Base-by-base conservation (phyloP, 2,113 vertebrate genomes). In the Hydropotes inermis region DNA sequence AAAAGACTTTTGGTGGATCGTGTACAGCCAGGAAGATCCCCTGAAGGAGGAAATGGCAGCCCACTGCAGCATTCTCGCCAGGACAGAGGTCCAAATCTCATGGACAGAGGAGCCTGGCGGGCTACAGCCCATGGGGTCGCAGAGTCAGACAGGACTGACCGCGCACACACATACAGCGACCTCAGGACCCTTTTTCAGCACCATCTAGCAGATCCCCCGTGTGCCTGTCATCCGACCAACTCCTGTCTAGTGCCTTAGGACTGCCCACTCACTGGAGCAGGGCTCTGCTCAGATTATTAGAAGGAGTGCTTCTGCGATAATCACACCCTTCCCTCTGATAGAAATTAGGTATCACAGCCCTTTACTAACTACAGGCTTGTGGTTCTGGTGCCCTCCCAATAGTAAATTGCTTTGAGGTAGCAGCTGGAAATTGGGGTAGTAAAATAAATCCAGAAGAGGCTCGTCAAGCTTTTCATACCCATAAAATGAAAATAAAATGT, bases 401-500 rank as follows among this genome's bases (percentile, higher is more conserved):
- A 93, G 82, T 64, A 91, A 97, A 93, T 84, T 94, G 79, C 79
- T 96, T 64, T 95, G 96, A 85, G 93, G 84, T 78, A 95, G 89
- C 83, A 96, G 93, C 25, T 94, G 83, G 84, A 97, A 98, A 89
- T 76, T 74, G 23, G 55, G 50, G 43, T 89, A 79, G 39, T 95
- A 96, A 96, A 97, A 94, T 60, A 95, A 96, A 97, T 67, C 86
- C 74, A 93, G 91, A 95, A 96, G 94, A 97, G 94, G 13, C 57
- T 97, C 64, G 27, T 95, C 57, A 92, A 93, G 74, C 2, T 85
- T 97, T 96, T 89, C 91, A 96, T 88, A 39, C n/a, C 43, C 91
- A 93, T 97, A 95, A 96, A 97, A 87, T 89, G 61, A 96, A 96
- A 97, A 93, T 87, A 97, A 95, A 98, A 67, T 84, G 83, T 78